Percentiles rank a stretch among this genome's conserved stretches.
These are phyloP conservation scores for Natrix natrix DNA, from an alignment of 2,797 vertebrate species.

Conservation along the genomic window DNA sequence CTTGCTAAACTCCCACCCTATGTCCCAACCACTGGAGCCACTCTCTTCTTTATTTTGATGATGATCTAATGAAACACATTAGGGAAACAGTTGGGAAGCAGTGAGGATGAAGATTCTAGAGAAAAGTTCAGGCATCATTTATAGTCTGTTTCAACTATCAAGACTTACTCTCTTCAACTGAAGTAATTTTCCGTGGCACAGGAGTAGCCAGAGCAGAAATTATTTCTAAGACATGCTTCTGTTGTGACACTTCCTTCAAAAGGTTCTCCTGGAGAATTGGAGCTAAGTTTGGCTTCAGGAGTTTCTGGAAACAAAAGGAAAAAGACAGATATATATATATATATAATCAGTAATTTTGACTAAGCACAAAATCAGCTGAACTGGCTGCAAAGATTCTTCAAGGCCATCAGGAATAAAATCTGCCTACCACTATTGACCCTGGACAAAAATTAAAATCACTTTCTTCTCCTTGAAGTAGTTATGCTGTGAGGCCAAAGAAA, in stretches of 20 bases:
- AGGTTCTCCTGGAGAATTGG: slow-evolving; percentile 68
- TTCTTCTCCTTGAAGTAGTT: slow-evolving; percentile 1
- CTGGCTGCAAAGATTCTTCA: neutral
- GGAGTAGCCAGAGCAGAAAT: slow-evolving; percentile 65
- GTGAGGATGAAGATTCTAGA: neutral
- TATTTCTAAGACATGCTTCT: slow-evolving; percentile 69
- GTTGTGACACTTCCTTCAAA: slow-evolving; percentile 68
- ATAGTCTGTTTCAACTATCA: neutral
- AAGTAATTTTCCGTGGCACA: slow-evolving; percentile 50
- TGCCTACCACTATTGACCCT: neutral
- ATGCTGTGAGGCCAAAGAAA: neutral
- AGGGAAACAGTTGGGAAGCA: neutral
- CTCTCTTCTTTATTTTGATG: neutral
- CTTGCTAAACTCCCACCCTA: neutral
- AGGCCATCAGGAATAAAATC: neutral
- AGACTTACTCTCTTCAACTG: slow-evolving; percentile 72
- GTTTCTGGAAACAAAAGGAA: slow-evolving; percentile 67
- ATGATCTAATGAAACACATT: neutral
- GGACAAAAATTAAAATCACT: neutral
- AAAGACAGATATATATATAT: neutral
- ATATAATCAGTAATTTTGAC: slow-evolving; percentile 18
- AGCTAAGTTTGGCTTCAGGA: slow-evolving; percentile 62
- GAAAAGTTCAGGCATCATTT: neutral
- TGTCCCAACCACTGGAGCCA: neutral
- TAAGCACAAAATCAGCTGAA: slow-evolving; percentile 14